Evolutionary conservation across 2,113 vertebrate species (phyloP).

Genomic region (Corythoichthys intestinalis): DNA sequence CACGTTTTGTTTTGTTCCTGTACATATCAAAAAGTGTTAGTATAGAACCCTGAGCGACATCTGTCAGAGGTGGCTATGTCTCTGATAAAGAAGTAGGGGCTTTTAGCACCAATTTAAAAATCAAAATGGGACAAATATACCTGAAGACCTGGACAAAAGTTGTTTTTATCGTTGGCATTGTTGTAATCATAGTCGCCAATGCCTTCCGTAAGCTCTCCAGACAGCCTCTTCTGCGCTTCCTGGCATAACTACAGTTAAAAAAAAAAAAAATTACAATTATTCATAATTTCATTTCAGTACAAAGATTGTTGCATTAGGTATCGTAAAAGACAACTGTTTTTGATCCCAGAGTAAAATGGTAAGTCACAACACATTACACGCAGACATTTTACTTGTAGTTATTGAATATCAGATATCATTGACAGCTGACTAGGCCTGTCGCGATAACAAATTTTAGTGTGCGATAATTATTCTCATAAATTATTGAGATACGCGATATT

Average conservation of each 20-base stretch:
- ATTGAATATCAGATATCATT: background rate
- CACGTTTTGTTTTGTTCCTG: too few relatives aligned
- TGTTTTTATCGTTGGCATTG: constrained; percentile 86
- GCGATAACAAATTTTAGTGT: too few relatives aligned
- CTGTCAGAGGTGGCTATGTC: too few relatives aligned
- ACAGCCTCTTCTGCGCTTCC: constrained; percentile 27
- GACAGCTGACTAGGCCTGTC: too few relatives aligned
- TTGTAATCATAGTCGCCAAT: constrained; percentile 88
- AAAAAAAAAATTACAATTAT: background rate
- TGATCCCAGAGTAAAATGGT: too few relatives aligned
- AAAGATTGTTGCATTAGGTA: background rate
- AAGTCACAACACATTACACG: too few relatives aligned
- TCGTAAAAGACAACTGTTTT: background rate
- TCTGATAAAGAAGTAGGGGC: background rate
- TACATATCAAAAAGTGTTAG: too few relatives aligned
- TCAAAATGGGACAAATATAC: constrained; percentile 53
- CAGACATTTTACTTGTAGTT: background rate
- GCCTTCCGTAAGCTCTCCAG: constrained; percentile 71
- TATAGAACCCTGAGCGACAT: too few relatives aligned
- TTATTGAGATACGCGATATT: too few relatives aligned
- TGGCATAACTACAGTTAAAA: constrained; percentile 65
- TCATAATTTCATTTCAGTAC: background rate
- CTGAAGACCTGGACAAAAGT: constrained; percentile 88
- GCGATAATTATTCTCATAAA: too few relatives aligned
- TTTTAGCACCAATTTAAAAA: background rate